A percentile compares a stretch with the other conserved stretches of the same genome.
These are phyloP conservation scores for Elymnias hypermnestra DNA, from an alignment of 1,140 invertebrate genomes.

Conservation along the genomic window DNA sequence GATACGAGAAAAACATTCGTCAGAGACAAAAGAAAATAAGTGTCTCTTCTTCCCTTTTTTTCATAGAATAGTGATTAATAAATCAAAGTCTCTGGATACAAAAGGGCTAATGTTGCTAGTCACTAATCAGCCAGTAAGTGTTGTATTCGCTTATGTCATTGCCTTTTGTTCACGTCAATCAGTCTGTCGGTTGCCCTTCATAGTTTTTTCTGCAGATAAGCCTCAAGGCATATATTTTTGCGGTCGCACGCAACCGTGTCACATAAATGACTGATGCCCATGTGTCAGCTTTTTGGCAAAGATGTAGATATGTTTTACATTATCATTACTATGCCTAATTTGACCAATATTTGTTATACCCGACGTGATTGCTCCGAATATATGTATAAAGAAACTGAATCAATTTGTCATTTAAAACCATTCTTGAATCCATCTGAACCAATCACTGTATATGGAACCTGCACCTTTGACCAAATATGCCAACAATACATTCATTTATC, in stretches of 20 bases:
- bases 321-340: neutral
- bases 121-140: constrained; percentile 30
- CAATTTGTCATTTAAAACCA: no score
- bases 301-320: constrained; percentile 23
- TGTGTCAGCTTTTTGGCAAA: constrained; percentile 53
- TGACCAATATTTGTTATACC: no score
- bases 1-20: no score
- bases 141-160: constrained; percentile 26
- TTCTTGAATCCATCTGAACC: no score
- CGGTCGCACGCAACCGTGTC: constrained; percentile 40
- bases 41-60: neutral
- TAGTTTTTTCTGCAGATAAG: constrained; percentile 45
- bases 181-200: constrained; percentile 39
- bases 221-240: constrained; percentile 51
- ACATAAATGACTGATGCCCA: constrained; percentile 58
- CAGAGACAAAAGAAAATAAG: neutral
- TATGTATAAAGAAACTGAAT: no score
- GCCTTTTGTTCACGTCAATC: constrained; percentile 45
- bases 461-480: no score
- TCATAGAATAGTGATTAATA: constrained; percentile 1
- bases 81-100: neutral
- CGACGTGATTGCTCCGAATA: no score
- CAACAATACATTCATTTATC: no score
- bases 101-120: constrained; percentile 2
- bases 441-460: no score